Evolutionary conservation across 2,113 vertebrate genomes (phyloP).

Genomic region (Taxidea taxus): DNA sequence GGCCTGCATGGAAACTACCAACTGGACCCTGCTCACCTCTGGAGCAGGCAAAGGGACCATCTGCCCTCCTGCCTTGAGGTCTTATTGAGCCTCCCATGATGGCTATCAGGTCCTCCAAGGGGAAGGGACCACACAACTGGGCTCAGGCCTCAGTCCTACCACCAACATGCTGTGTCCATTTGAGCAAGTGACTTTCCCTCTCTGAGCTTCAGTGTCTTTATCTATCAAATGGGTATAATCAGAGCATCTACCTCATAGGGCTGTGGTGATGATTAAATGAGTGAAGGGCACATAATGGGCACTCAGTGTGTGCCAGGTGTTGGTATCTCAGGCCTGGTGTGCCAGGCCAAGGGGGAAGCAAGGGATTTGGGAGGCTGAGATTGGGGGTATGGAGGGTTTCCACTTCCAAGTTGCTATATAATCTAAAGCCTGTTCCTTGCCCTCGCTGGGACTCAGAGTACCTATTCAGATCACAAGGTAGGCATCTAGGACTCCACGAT

Average conservation of each 20-base stretch:
- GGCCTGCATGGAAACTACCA: neutral
- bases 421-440: neutral
- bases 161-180: neutral
- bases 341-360: neutral
- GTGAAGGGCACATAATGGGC: neutral
- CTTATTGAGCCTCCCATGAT: neutral
- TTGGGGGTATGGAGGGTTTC: neutral
- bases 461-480: neutral
- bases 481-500: neutral
- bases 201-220: neutral
- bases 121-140: neutral
- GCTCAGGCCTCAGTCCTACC: neutral
- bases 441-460: neutral
- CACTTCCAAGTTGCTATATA: neutral
- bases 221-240: slow-evolving; percentile 13
- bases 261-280: neutral
- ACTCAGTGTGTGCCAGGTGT: neutral
- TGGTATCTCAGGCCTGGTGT: neutral
- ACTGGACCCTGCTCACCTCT: neutral
- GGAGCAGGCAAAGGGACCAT: neutral
- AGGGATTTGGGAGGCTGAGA: neutral
- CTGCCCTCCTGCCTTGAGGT: neutral
- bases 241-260: neutral
- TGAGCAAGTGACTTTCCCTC: neutral
- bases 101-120: neutral